Percentiles rank a stretch among this genome's conserved stretches.
phyloP scores from a whole-genome alignment of 1,140 invertebrate species.

The Ips typographus region DNA sequence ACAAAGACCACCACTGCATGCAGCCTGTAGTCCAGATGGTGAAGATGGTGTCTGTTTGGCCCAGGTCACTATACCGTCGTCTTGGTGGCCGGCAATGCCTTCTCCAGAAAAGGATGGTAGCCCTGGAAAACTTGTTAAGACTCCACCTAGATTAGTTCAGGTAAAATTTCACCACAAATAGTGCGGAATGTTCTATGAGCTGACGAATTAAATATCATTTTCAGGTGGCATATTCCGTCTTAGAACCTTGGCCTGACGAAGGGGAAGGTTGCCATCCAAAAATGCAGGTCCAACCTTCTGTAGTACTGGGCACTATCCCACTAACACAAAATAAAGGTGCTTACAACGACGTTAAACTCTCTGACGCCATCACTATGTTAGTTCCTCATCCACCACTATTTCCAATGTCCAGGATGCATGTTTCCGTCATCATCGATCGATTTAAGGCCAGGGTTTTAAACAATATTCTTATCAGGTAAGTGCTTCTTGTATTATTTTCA shows the following conservation, averaged over 20 bases:
- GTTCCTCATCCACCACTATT: conserved; percentile 84
- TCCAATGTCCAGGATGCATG: conserved; percentile 82
- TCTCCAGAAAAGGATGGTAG: conserved; percentile 60
- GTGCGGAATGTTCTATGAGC: no score
- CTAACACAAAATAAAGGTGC: conserved; percentile 73
- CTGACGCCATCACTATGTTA: conserved; percentile 79
- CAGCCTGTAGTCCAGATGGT: conserved; percentile 83
- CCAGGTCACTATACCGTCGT: conserved; percentile 75
- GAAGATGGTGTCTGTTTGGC: conserved; percentile 88
- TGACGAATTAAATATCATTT: neutral
- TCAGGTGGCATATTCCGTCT: conserved; percentile 74
- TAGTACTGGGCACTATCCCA: conserved; percentile 69
- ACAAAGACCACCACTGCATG: conserved; percentile 62
- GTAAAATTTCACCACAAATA: neutral
- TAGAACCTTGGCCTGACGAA: conserved; percentile 71
- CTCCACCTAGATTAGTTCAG: conserved; percentile 70
- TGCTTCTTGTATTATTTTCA: conserved; percentile 22
- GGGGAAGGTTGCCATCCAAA: conserved; percentile 68
- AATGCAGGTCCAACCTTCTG: conserved; percentile 76
- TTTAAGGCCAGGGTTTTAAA: conserved; percentile 65
- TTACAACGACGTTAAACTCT: conserved; percentile 78
- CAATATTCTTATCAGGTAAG: conserved; percentile 81
- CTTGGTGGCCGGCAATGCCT: conserved; percentile 82
- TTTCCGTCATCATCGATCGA: conserved; percentile 81
- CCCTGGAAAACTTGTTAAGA: conserved; percentile 59